These are phyloP conservation scores for Lanistes nyassanus DNA, from an alignment of 1,140 invertebrate genomes.

Conservation along the genomic window DNA sequence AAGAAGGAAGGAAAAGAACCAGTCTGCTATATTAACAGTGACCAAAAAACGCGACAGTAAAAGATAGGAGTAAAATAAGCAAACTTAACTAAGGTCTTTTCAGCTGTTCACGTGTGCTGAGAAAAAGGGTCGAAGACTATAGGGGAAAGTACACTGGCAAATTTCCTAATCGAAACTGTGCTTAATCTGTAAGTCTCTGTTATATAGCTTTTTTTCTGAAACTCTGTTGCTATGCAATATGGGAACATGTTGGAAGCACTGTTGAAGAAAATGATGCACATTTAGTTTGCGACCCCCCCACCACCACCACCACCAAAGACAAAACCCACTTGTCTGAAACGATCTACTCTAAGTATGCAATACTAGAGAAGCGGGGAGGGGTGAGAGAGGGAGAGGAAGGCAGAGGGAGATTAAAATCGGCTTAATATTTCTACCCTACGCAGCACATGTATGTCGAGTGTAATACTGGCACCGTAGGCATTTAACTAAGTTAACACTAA, in stretches of 20 bases:
- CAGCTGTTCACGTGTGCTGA: too few relatives aligned
- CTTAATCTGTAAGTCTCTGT: background rate
- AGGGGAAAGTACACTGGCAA: background rate
- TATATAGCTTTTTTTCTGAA: background rate
- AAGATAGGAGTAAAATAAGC: too few relatives aligned
- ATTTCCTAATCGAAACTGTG: background rate
- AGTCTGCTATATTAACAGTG: too few relatives aligned
- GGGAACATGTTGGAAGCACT: background rate
- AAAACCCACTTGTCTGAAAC: background rate
- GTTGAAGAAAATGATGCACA: background rate
- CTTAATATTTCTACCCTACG: background rate
- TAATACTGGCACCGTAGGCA: too few relatives aligned
- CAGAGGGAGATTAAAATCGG: slow-evolving; percentile 3
- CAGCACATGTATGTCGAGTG: too few relatives aligned
- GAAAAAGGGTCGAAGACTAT: too few relatives aligned
- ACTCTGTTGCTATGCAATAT: background rate
- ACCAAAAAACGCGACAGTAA: too few relatives aligned
- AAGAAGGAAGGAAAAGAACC: too few relatives aligned
- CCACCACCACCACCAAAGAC: background rate
- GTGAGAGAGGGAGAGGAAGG: slow-evolving; percentile 24
- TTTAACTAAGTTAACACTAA: background rate
- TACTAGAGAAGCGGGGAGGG: background rate
- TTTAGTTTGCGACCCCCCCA: too few relatives aligned
- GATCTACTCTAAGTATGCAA: background rate
- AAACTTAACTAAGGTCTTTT: too few relatives aligned